Conservation (phyloP, 2,888 invertebrate genomes). For the Aphidoletes aphidimyza region DNA sequence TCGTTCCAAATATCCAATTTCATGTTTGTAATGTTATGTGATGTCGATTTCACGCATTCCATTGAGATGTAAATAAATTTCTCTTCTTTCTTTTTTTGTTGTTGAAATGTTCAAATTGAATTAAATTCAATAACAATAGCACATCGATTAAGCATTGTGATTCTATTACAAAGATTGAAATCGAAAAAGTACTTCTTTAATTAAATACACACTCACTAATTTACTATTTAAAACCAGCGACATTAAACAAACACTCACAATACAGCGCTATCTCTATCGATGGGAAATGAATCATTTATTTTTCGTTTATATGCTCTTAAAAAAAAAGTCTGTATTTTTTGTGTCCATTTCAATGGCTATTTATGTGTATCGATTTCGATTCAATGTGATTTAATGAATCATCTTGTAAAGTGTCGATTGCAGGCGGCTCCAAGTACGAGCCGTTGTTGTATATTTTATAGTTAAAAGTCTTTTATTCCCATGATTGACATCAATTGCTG, state of each 20-base stretch:
- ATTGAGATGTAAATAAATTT: neutral
- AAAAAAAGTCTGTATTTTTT: neutral
- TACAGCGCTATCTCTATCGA: neutral
- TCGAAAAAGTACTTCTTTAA: neutral
- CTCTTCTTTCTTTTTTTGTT: too few relatives aligned
- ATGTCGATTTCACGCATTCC: conserved; percentile 30
- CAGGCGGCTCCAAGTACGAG: neutral
- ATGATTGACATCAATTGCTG: conserved; percentile 45
- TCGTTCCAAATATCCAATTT: neutral
- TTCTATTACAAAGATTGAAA: conserved; percentile 11
- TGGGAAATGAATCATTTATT: neutral
- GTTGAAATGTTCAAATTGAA: neutral
- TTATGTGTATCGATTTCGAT: conserved; percentile 34
- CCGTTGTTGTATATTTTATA: too few relatives aligned
- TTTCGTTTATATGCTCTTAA: neutral
- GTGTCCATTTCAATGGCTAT: neutral
- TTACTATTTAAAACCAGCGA: neutral
- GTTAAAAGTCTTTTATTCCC: neutral
- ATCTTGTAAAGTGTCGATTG: conserved; percentile 10
- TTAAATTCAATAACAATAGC: conserved; percentile 8
- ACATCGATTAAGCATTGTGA: conserved; percentile 35
- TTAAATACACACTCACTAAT: conserved; percentile 35
- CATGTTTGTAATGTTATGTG: neutral
- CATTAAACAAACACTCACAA: too few relatives aligned
- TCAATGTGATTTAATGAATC: conserved; percentile 44